These are phyloP conservation scores for Amiota mariae DNA, from an alignment of 2,888 invertebrate species.

Conservation along the genomic window DNA sequence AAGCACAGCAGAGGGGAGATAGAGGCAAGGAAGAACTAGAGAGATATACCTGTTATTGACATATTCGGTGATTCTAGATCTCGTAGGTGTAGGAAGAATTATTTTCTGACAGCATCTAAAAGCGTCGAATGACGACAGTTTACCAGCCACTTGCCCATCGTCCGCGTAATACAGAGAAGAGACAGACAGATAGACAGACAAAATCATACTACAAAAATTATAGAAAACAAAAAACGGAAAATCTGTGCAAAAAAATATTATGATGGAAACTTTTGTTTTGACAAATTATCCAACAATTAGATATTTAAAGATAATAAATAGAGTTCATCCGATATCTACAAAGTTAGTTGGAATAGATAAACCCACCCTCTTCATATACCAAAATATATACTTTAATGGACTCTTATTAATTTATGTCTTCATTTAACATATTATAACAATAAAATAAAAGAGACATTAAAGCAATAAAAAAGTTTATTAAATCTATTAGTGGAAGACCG, in stretches of 20 bases:
- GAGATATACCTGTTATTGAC: slow-evolving; percentile 58
- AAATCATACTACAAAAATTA: not conserved
- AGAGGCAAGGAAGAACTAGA: not conserved
- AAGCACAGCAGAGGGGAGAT: too few relatives aligned
- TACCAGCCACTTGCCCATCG: slow-evolving; percentile 29
- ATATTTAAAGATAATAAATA: not conserved
- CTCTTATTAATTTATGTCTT: too few relatives aligned
- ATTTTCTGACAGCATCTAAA: slow-evolving; percentile 56
- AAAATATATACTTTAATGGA: too few relatives aligned
- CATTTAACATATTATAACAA: too few relatives aligned
- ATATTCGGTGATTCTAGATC: slow-evolving; percentile 65
- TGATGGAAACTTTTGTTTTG: not conserved
- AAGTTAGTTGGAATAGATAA: too few relatives aligned
- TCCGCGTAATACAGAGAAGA: slow-evolving; percentile 27
- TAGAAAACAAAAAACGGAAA: not conserved
- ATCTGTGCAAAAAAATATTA: not conserved
- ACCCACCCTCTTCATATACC: too few relatives aligned
- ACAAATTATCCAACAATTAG: not conserved
- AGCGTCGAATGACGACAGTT: slow-evolving; percentile 59
- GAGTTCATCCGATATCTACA: too few relatives aligned
- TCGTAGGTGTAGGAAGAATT: slow-evolving; percentile 63
- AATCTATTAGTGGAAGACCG: too few relatives aligned
- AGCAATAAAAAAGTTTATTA: not conserved
- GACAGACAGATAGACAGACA: slow-evolving; percentile 4
- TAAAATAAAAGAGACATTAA: slow-evolving; percentile 39